These are phyloP conservation scores for Amblyornis subalaris DNA, from an alignment of 2,113 vertebrate genomes.

Conservation along the genomic window DNA sequence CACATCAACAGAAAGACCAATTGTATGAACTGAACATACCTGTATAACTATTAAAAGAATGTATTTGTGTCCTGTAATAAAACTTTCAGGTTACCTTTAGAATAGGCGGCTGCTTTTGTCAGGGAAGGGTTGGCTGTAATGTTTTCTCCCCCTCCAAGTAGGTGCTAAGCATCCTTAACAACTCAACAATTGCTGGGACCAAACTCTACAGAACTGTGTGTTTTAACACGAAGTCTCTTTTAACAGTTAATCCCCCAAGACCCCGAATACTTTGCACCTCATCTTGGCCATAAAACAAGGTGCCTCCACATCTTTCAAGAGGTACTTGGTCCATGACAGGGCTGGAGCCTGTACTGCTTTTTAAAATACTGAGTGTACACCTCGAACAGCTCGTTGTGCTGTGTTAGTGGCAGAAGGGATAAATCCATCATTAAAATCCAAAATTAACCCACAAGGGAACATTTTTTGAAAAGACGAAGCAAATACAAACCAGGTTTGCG, in stretches of 20 bases:
- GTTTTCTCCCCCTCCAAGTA: neutral
- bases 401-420: neutral
- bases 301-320: neutral
- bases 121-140: neutral
- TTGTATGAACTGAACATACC: neutral
- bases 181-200: neutral
- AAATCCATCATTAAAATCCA: constrained; percentile 18
- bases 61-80: neutral
- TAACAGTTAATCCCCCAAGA: neutral
- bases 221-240: neutral
- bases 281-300: neutral
- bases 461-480: neutral
- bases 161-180: neutral
- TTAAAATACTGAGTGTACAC: neutral
- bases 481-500: constrained; percentile 1
- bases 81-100: neutral
- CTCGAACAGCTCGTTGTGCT: neutral
- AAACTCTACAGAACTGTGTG: neutral
- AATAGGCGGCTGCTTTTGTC: neutral
- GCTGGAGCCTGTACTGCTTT: neutral
- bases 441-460: neutral
- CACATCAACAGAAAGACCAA: neutral
- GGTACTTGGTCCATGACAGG: neutral
- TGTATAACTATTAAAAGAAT: neutral
- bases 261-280: neutral